phyloP scores from a whole-genome alignment of 2,113 vertebrate genomes.

The Neotoma lepida region DNA sequence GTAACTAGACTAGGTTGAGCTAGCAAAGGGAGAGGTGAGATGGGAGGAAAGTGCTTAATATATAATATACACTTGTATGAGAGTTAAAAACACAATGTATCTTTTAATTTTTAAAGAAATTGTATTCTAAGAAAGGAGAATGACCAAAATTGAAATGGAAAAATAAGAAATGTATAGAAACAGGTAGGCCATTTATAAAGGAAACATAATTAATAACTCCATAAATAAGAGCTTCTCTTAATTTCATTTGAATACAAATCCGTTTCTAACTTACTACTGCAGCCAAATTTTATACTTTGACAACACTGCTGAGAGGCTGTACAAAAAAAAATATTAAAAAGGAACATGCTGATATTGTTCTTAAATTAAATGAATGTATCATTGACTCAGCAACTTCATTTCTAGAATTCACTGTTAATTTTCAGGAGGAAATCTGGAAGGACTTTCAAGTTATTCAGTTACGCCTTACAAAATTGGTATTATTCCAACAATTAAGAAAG shows the following conservation, averaged over 20 bases:
- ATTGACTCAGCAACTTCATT: conserved; percentile 27
- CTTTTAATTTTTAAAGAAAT: background rate
- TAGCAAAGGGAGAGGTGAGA: background rate
- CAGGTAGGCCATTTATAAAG: background rate
- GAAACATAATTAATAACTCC: background rate
- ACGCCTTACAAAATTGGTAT: background rate
- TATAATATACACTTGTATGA: background rate
- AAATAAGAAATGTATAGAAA: background rate
- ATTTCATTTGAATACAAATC: background rate
- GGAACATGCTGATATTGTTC: background rate
- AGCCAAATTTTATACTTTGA: conserved; percentile 10
- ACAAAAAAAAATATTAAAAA: background rate
- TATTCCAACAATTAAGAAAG: background rate
- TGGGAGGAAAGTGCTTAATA: background rate
- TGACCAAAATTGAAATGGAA: background rate
- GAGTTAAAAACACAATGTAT: background rate
- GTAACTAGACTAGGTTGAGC: background rate
- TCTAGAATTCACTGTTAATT: conserved; percentile 30
- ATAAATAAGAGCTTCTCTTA: conserved; percentile 1
- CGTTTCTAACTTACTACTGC: background rate
- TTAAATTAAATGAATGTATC: conserved; percentile 18
- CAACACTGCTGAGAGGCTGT: background rate
- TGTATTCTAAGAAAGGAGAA: background rate
- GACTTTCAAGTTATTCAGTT: conserved; percentile 16
- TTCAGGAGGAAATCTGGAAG: conserved; percentile 5